Conservation (phyloP, 1,140 invertebrate genomes). For the Rhynchophorus ferrugineus region DNA sequence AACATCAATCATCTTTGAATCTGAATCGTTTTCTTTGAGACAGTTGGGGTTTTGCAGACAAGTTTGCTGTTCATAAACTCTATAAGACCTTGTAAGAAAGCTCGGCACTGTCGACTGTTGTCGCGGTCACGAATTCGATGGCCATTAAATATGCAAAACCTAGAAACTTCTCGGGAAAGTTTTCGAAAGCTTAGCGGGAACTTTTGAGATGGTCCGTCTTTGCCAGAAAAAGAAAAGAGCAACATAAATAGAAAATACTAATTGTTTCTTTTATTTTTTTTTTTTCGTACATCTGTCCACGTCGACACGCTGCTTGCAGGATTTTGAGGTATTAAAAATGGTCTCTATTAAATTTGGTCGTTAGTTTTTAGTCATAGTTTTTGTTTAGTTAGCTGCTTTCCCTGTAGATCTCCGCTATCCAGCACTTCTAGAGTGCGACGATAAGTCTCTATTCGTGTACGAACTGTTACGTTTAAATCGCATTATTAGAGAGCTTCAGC, state of each 20-base stretch:
- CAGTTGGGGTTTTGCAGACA: neutral
- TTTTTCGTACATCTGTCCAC: conserved; percentile 50
- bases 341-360: conserved; percentile 38
- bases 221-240: too few species aligned
- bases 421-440: conserved; percentile 22
- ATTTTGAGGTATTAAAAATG: conserved; percentile 61
- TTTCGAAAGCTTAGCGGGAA: conserved; percentile 54
- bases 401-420: conserved; percentile 44
- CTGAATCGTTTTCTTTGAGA: neutral
- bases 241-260: too few species aligned
- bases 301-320: conserved; percentile 48
- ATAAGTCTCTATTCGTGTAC: neutral
- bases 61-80: conserved; percentile 3
- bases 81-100: neutral
- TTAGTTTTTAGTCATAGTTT: conserved; percentile 47
- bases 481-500: neutral
- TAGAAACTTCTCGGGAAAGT: conserved; percentile 16
- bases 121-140: neutral
- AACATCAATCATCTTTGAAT: neutral
- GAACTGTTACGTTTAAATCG: conserved; percentile 10
- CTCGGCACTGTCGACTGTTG: neutral
- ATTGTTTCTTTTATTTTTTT: conserved; percentile 35
- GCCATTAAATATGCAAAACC: neutral
- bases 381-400: conserved; percentile 46
- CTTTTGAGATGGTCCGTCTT: conserved; percentile 96